Base-by-base conservation (phyloP, 2,888 invertebrate genomes). In the Agrochola lota region DNA sequence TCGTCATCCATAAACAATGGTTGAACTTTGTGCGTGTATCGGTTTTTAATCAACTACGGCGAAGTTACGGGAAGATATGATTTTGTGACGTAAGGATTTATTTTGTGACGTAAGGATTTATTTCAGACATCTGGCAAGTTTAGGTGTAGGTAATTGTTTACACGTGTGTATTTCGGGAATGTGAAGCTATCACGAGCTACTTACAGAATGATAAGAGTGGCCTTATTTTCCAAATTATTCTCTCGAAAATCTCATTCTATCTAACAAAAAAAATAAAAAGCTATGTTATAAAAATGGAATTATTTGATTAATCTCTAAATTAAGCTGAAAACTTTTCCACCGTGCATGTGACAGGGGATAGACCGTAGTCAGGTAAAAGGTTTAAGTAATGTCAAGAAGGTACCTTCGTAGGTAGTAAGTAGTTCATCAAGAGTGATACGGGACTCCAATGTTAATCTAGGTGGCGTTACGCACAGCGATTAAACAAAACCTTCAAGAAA, bases 11-110 rank as follows among this genome's bases (percentile, higher is more conserved):
- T 75, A 75, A 78, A 76, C 82, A 76, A 84, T 79, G 74, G 49
- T 43, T 75, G 63, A 72, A 79, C 76, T 85, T 87, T 66, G 60
- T 57, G 71, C 78, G 81, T 78, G 83, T 78, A 85, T 85, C 73
- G 72, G 52, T 73, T 85, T 85, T 85, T 77, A 63, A 81, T 83
- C 23, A 81, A 81, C 40, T 46, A 57, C 1, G n/a, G 15, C 1
- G 55, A 52, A 43, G 52, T 67, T 43, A 35, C 15, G 57, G 43
- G 1, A 63, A 20, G 30, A 30, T 74, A 55, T 23, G 63, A 55
- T 80, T 72, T 75, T 83, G 4, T 49, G 57, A n/a, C 20, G 35
- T 23, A 46, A 55, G 3, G n/a, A 6, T 69, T 23, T 49, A n/a
- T 40, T 46, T 2, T 83, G 4, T 49, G 57, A n/a, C 20, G 35